These are phyloP conservation scores for Cryptocheilus praepositus DNA, from an alignment of 2,888 invertebrate genomes.

Conservation along the genomic window DNA sequence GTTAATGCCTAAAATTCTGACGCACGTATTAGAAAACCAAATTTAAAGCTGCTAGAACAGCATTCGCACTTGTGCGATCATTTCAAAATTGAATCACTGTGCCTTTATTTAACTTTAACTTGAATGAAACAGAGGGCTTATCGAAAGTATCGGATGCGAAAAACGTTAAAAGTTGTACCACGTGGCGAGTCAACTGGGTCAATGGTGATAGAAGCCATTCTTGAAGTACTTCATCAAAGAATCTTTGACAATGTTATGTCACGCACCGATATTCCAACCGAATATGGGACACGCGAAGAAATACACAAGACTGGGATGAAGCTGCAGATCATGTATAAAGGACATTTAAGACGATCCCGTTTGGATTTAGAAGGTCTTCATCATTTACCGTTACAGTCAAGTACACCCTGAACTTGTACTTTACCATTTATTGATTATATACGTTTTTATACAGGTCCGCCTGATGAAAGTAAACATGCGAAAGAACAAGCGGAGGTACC, in stretches of 20 bases:
- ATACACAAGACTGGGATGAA: conserved; percentile 42
- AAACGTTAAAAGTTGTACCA: conserved; percentile 16
- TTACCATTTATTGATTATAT: neutral
- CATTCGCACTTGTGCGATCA: too few relatives aligned
- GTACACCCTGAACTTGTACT: neutral
- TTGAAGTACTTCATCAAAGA: conserved; percentile 52
- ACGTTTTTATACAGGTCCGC: neutral
- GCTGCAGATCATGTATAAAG: conserved; percentile 52
- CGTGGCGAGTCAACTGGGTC: conserved; percentile 41
- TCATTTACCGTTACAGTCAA: neutral
- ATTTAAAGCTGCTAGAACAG: neutral
- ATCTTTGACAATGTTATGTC: conserved; percentile 52
- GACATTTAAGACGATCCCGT: conserved; percentile 46
- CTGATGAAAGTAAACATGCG: too few relatives aligned
- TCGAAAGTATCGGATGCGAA: conserved; percentile 41
- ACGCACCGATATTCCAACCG: conserved; percentile 49
- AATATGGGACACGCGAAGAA: conserved; percentile 49
- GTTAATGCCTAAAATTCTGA: too few relatives aligned
- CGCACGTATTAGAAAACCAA: too few relatives aligned
- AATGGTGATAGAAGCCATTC: conserved; percentile 50
- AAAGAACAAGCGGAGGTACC: neutral
- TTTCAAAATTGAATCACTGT: too few relatives aligned
- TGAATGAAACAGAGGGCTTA: conserved; percentile 52
- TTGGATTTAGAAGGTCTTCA: conserved; percentile 43
- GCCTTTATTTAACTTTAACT: neutral